Base-by-base conservation (phyloP, 2,113 vertebrate genomes). In the Forbesichthys papilliferus region DNA sequence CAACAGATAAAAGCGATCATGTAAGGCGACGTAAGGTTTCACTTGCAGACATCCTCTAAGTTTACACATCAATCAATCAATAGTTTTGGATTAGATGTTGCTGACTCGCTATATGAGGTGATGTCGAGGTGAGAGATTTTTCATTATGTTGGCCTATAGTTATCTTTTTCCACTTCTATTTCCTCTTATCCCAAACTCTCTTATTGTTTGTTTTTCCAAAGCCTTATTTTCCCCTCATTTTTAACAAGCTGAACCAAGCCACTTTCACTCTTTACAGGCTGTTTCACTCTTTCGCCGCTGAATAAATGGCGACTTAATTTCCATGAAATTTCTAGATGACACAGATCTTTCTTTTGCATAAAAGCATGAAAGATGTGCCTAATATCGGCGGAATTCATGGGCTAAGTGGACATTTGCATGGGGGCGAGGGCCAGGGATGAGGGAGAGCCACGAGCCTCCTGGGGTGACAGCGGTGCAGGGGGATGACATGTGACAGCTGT, bases 401-500 rank as follows among this genome's bases (percentile, higher is more conserved):
- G 92, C 95, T 98, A 98, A 97, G 95, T 96, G 96, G 96, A 98
- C 96, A 98, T 98, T 98, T 98, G 96, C 97, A 98, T 96, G 61
- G 94, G 94, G 94, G 88, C 91, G 86, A 91, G 91, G 88, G 86
- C 86, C 91, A 93, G 91, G 87, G 88, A 92, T 90, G 88, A 89
- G 87, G 86, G 92, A 90, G 90, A 91, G 88, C 90, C 91, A 73
- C 90, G 87, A 93, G 94, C 94, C 96, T 96, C 96, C 96, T 75
- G 94, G 95, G 92, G 96, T 96, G 97, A 96, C 95, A 97, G 94
- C 94, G 92, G 95, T 94, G 92, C 93, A 93, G 91, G 93, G 92
- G 92, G 95, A 95, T 98, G 97, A 98, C 95, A 98, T 96, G 93
- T 98, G 97, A 98, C 96, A 98, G 96, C 96, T 97, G 96, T 97